Percentiles rank a stretch among this genome's conserved stretches.
phyloP scores from a whole-genome alignment of 2,888 invertebrate species.

The Anoncus sp. region DNA sequence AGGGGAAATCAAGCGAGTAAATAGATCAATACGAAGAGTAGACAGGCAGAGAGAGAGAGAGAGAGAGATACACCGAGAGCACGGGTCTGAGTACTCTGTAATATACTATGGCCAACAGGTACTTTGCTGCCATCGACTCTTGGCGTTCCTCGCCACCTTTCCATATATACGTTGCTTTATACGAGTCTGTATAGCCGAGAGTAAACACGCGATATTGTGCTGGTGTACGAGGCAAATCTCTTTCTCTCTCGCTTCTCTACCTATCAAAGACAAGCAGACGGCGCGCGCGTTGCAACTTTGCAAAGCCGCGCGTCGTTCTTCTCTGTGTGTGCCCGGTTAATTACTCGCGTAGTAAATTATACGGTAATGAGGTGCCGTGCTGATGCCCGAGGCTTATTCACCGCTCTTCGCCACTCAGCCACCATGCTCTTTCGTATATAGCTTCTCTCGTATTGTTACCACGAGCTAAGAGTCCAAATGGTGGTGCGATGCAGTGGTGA shows the following conservation, averaged over 20 bases:
- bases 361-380: constrained; percentile 82
- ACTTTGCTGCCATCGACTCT: constrained; percentile 50
- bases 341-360: constrained; percentile 82
- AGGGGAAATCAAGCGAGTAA: no score
- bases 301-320: constrained; percentile 69
- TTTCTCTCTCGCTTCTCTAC: constrained; percentile 27
- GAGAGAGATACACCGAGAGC: no score
- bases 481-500: constrained; percentile 44
- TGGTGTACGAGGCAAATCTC: constrained; percentile 21
- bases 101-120: constrained; percentile 74
- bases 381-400: constrained; percentile 75
- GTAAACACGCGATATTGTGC: constrained; percentile 55
- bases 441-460: constrained; percentile 47
- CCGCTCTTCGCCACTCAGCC: constrained; percentile 47
- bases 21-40: no score
- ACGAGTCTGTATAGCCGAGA: constrained; percentile 33
- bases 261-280: background rate
- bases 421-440: constrained; percentile 46
- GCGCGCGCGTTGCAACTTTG: constrained; percentile 27
- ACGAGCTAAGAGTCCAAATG: constrained; percentile 40
- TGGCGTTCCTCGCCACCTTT: constrained; percentile 33
- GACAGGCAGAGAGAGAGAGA: no score
- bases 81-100: constrained; percentile 65
- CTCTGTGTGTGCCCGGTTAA: constrained; percentile 82
- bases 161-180: constrained; percentile 39